These are phyloP conservation scores for Hyperopisus bebe DNA, from an alignment of 2,113 vertebrate genomes.

Conservation along the genomic window DNA sequence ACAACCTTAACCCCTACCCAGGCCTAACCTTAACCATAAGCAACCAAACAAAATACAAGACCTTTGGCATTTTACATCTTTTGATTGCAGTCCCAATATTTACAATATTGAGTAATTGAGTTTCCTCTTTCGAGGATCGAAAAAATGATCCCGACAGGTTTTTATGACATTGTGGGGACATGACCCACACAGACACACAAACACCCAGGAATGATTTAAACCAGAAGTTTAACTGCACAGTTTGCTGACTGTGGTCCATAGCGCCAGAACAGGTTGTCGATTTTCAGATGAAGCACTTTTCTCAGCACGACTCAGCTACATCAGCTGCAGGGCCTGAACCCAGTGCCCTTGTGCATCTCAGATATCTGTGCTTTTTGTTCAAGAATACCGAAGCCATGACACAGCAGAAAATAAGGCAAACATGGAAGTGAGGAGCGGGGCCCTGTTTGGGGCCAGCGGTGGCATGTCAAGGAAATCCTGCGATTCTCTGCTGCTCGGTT, in stretches of 20 bases:
- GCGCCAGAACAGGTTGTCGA: background rate
- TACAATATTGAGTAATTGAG: background rate
- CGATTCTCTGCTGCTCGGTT: conserved; percentile 32
- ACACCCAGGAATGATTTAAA: background rate
- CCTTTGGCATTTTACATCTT: background rate
- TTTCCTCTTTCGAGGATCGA: background rate
- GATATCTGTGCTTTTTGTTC: background rate
- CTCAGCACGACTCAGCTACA: background rate
- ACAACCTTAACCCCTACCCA: background rate
- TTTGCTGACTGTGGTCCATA: background rate
- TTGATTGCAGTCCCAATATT: background rate
- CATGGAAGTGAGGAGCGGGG: conserved; percentile 18
- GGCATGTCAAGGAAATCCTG: conserved; percentile 57
- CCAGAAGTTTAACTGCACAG: background rate
- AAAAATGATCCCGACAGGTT: background rate
- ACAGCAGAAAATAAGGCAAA: conserved; percentile 41
- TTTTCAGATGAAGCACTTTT: background rate
- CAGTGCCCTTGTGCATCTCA: background rate
- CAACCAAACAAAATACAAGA: background rate
- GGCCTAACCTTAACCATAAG: background rate
- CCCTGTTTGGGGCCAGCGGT: background rate
- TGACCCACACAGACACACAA: background rate
- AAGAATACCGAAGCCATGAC: conserved; percentile 40
- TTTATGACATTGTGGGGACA: background rate
- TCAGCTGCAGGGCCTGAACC: background rate